phyloP scores from a whole-genome alignment of 2,113 vertebrate species.

The Megalops atlanticus region DNA sequence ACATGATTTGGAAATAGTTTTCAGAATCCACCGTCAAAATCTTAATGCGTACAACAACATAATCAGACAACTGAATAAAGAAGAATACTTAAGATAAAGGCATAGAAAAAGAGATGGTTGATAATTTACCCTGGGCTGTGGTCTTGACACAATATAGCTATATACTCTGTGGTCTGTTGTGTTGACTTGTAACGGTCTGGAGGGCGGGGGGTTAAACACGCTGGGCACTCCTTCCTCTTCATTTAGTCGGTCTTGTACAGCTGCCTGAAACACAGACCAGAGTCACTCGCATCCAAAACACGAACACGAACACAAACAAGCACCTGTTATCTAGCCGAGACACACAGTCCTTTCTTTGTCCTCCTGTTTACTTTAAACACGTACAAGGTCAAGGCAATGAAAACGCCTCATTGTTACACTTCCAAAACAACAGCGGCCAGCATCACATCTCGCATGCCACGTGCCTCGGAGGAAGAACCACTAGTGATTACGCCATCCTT shows the following conservation, averaged over 20 bases:
- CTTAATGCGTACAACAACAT: no score
- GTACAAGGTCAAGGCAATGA: no score
- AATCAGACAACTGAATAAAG: no score
- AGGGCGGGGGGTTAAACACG: conserved; percentile 94
- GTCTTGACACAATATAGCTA: conserved; percentile 98
- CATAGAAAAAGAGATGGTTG: not conserved
- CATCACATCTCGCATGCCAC: no score
- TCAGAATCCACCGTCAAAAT: not conserved
- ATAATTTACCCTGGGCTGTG: conserved; percentile 90
- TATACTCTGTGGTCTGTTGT: conserved; percentile 98
- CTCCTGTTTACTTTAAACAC: no score
- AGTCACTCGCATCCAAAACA: not conserved
- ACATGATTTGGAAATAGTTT: not conserved
- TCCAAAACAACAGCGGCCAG: no score
- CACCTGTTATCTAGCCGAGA: not conserved
- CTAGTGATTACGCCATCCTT: no score
- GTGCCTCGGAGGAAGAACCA: no score
- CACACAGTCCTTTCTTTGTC: not conserved
- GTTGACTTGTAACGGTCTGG: conserved; percentile 93
- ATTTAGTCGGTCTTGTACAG: conserved; percentile 97
- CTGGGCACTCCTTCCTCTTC: conserved; percentile 98
- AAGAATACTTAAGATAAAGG: not conserved
- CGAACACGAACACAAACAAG: not conserved
- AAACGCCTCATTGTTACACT: no score
- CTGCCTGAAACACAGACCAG: conserved; percentile 77